Percentiles rank a stretch among this genome's conserved stretches.
Conservation (phyloP, 1,140 invertebrate genomes). For the Pachyrhynchus sulphureomaculatus region DNA sequence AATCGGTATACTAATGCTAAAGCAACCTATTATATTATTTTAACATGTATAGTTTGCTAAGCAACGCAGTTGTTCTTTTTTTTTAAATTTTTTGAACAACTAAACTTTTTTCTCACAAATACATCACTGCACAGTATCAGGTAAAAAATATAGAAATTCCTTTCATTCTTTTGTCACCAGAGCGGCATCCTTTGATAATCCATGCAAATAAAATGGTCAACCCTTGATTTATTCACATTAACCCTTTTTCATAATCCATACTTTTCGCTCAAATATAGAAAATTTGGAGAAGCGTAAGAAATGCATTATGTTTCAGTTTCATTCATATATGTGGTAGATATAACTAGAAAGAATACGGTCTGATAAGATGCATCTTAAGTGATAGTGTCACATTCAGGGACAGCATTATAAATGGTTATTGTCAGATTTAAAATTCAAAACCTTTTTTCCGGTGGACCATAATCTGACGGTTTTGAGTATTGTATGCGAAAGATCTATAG, state of each 20-base stretch:
- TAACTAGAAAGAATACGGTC: not conserved
- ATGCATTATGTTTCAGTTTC: conserved; percentile 26
- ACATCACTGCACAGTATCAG: too few relatives aligned
- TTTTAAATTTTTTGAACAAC: too few relatives aligned
- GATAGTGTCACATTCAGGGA: conserved; percentile 20
- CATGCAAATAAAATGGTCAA: conserved; percentile 34
- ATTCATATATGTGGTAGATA: conserved; percentile 25
- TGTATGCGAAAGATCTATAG: not conserved
- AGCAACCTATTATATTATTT: too few relatives aligned
- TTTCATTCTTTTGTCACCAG: not conserved
- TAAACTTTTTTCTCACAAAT: too few relatives aligned
- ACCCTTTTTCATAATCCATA: conserved; percentile 30
- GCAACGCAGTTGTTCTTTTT: too few relatives aligned
- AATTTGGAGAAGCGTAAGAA: conserved; percentile 29
- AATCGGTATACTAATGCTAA: too few relatives aligned
- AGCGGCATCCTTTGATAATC: conserved; percentile 26
- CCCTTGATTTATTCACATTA: conserved; percentile 18
- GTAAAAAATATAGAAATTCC: too few relatives aligned
- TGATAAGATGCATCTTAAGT: conserved; percentile 13
- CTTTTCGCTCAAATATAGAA: conserved; percentile 25
- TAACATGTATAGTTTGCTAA: too few relatives aligned
- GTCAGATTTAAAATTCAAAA: conserved; percentile 21
- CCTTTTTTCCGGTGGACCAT: conserved; percentile 16
- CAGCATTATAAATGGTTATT: conserved; percentile 11
- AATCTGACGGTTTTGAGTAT: conserved; percentile 9